phyloP scores from a whole-genome alignment of 2,113 vertebrate species.

The Cyprinodon tularosa region DNA sequence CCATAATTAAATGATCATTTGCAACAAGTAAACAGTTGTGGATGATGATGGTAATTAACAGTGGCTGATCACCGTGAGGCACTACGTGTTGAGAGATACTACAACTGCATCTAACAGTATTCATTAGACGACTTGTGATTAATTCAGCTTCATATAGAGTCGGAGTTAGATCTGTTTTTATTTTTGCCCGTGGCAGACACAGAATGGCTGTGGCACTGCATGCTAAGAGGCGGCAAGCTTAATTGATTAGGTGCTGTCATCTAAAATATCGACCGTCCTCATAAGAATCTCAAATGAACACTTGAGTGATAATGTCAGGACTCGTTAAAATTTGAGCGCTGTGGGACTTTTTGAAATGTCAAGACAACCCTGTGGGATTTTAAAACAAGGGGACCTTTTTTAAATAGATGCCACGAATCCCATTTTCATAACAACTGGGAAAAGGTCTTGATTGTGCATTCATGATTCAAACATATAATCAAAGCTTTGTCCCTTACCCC shows the following conservation, averaged over 20 bases:
- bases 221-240: conserved; percentile 20
- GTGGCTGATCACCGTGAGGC: conserved; percentile 34
- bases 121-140: conserved; percentile 54
- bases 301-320: conserved; percentile 43
- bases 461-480: conserved; percentile 19
- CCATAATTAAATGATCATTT: conserved; percentile 67
- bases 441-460: conserved; percentile 29
- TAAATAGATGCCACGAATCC: conserved; percentile 23
- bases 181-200: conserved; percentile 5
- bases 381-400: conserved; percentile 33
- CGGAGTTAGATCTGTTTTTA: neutral
- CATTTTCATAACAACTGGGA: conserved; percentile 25
- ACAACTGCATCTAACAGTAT: conserved; percentile 27
- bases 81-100: conserved; percentile 9
- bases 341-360: conserved; percentile 60
- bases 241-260: conserved; percentile 60
- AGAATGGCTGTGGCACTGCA: conserved; percentile 13
- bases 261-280: conserved; percentile 22
- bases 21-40: conserved; percentile 57
- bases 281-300: conserved; percentile 52
- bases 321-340: conserved; percentile 45
- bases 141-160: conserved; percentile 24
- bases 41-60: conserved; percentile 69
- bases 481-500: neutral
- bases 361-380: conserved; percentile 20